Base-by-base conservation (phyloP, 2,888 invertebrate genomes). In the Drosophila imparisetae region DNA sequence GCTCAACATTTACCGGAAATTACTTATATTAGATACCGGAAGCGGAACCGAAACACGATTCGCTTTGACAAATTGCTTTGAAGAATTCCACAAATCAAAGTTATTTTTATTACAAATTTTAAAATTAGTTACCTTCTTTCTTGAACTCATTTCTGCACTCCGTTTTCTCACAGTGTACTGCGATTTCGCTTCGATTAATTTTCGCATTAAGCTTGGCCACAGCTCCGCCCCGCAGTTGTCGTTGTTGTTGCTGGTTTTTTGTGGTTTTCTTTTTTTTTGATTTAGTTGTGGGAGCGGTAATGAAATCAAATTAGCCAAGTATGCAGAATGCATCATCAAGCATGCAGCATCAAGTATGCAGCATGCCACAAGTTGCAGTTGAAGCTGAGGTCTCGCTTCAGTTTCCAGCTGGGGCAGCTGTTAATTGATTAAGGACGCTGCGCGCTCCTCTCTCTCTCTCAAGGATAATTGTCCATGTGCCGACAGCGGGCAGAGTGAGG, bases 281-380 rank as follows among this genome's bases (percentile, higher is more conserved):
- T 80, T 80, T 64, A 75, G 83, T 91, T 81, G 91, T 90, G 90
- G 92, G 92, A 92, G 92, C 91, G 92, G 92, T 92, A 92, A 92
- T 92, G 92, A 92, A 92, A 92, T 92, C 93, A 92, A 92, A 92
- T 92, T 92, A 92, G 91, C 86, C 91, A 92, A 91, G 88, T 91
- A 89, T 87, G 80, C 81, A 40, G 40, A 40, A 55, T 42, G 21
- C 21, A 45, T 45, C 45, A 49, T 27, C n/a, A 10, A 38, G 45
- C 15, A 45, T 45, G 45, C 29, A 55, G 13, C 18, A 55, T 24
- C 21, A 15, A 54, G 54, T n/a, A 82, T 82, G 74, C 82, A 73
- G 77, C 86, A 79, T 73, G 80, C 86, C 63, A 54, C 72, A 52
- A 59, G 59, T 32, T 40, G 40, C 59, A 32, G 29, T 42, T 58